Base-by-base conservation (phyloP, 2,888 invertebrate species). In the Tenthredo livida region DNA sequence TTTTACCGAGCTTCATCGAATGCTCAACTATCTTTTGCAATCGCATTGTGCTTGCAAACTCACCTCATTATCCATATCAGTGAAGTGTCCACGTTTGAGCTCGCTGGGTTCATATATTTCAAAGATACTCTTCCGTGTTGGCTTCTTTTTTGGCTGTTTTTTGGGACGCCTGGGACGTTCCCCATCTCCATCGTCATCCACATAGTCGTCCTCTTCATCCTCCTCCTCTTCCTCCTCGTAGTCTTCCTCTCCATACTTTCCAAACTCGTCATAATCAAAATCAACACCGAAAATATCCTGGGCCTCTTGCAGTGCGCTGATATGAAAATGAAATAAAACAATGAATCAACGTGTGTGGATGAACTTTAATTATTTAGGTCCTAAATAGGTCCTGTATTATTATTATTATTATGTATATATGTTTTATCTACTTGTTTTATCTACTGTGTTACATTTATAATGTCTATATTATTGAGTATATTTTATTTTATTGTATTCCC, bases 231-330 rank as follows among this genome's bases (percentile, higher is more conserved):
- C 97, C 80, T 97, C 97, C 84, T 97, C 97, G 89, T 98, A 97
- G 86, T 97, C 97, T 87, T 98, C 98, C 84, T 97, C 97, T 7
- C 96, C 97, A 91, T 97, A 97, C 91, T 97, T 97, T 84, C 96
- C 96, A 93, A 98, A 97, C 88, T 98, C 98, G 86, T 98, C 98
- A 91, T 97, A 98, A 91, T 98, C 99, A 94, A 99, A 99, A 93
- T 99, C 99, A n/a, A 99, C 98, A 43, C 99, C 99, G 92, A 99
- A 99, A 88, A 99, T 98, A 92, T 99, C 99, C 93, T 99, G 99
- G 84, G 99, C 99, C 93, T 99, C 98, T 95, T 99, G 99, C 25
- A 99, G 94, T 0, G 98, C 97, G 15, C 96, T 97, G 88, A 43
- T 37, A 50, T 89, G 91, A 43, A 90, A 89, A 61, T 40, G 4